These are phyloP conservation scores for Echinops telfairi DNA, from an alignment of 2,113 vertebrate genomes.

Conservation along the genomic window DNA sequence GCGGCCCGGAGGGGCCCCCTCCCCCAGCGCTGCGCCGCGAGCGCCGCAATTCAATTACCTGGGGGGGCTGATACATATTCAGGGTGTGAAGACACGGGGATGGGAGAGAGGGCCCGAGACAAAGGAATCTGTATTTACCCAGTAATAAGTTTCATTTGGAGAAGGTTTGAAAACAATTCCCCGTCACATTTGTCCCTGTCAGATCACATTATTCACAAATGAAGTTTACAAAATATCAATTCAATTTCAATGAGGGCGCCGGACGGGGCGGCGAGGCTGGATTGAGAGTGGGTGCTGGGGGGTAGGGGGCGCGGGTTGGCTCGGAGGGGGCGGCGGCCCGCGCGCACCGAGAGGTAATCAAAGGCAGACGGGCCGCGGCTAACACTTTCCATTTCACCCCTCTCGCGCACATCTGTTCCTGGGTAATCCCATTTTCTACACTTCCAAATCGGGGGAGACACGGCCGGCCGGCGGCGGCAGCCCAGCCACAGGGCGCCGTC, in stretches of 20 bases:
- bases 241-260: slow-evolving; percentile 96
- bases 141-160: slow-evolving; percentile 99
- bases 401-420: slow-evolving; percentile 94
- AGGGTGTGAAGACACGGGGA: slow-evolving; percentile 90
- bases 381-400: slow-evolving; percentile 98
- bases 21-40: slow-evolving; percentile 62
- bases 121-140: slow-evolving; percentile 98
- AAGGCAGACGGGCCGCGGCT: slow-evolving; percentile 93
- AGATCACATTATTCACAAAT: slow-evolving; percentile 99
- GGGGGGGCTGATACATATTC: slow-evolving; percentile 96
- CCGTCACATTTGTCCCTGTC: slow-evolving; percentile 99
- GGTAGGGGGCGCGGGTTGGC: slow-evolving; percentile 56
- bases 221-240: slow-evolving; percentile 99
- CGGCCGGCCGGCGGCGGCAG: slow-evolving; percentile 31
- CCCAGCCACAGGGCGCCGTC: neutral
- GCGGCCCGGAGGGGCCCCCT: slow-evolving; percentile 58
- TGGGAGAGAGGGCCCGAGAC: slow-evolving; percentile 89
- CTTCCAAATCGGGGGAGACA: slow-evolving; percentile 86
- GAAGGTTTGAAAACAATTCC: slow-evolving; percentile 98
- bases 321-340: slow-evolving; percentile 94
- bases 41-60: slow-evolving; percentile 98
- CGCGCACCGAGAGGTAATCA: slow-evolving; percentile 97
- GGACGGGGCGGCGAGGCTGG: slow-evolving; percentile 89
- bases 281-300: slow-evolving; percentile 92
- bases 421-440: slow-evolving; percentile 92